Evolutionary conservation across 1,140 invertebrate species (phyloP), one percentile per base, ranked within the genome.

Genomic region (Piezodorus guildinii): DNA sequence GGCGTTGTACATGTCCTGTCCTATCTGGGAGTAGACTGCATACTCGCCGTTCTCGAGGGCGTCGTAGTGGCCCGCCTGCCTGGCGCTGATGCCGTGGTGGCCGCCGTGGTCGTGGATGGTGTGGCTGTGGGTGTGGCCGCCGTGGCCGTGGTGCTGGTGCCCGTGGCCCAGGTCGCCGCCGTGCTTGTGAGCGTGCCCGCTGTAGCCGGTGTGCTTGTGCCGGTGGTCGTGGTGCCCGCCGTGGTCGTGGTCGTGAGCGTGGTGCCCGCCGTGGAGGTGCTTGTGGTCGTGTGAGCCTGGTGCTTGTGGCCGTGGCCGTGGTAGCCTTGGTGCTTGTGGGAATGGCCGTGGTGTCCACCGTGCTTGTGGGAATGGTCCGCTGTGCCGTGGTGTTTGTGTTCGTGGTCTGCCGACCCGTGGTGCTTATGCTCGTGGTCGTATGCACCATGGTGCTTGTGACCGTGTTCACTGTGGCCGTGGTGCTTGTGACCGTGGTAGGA

Each of bases 311-410:
- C 34, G 54, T 65, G 63, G 6, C 23, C 34, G 12, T 25, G 17
- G 17, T 67, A 60, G 0, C 63, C 66, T 9, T 21, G 39, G 52
- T 67, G 66, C 16, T 65, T 43, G 56, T 67, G 66, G 14, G 49
- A 58, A 45, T 67, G 66, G 15, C 52, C 61, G 15, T 44, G 52
- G 45, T 65, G 60, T 10, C 66, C 66, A 2, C 17, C 30, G 54
- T 67, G 66, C 25, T 67, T 62, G 62, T 67, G 66, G n/a, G 63
- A 56, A 43, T 67, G 65, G 4, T 49, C 30, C 6, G 17, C 44
- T 15, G 39, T 15, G 10, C 52, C 64, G 43, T 45, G 15, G 30
- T 65, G 64, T 25, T 65, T 46, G 30, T 65, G 64, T 19, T 23
- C 51, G 60, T 67, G 66, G 12, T 60, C 60, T 8, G 39, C 45